Evolutionary conservation across 1,140 invertebrate genomes (phyloP).

Genomic region (Procambarus clarkii): DNA sequence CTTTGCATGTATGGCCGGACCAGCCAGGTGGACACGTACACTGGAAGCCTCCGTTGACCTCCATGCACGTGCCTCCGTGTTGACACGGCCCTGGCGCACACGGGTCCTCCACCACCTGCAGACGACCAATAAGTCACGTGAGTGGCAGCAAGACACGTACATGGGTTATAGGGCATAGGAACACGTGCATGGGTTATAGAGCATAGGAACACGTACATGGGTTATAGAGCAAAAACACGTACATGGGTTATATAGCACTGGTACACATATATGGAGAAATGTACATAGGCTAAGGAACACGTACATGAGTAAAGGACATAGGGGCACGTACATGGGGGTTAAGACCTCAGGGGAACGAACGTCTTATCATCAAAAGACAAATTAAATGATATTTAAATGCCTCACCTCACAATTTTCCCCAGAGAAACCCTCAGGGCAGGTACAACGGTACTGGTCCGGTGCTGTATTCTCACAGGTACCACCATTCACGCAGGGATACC

Average conservation of each 20-base stretch:
- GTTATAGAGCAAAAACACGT: too few species aligned
- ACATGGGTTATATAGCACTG: too few species aligned
- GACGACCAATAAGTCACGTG: not conserved
- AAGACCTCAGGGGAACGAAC: too few species aligned
- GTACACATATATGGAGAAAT: too few species aligned
- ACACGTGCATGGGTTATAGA: too few species aligned
- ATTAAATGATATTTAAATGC: not conserved
- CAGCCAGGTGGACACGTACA: constrained; percentile 78
- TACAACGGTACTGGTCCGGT: constrained; percentile 76
- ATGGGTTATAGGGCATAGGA: too few species aligned
- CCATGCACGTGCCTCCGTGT: constrained; percentile 89
- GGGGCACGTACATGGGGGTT: too few species aligned
- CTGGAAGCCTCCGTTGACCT: constrained; percentile 81
- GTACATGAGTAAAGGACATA: too few species aligned
- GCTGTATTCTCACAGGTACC: constrained; percentile 77
- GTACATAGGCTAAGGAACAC: too few species aligned
- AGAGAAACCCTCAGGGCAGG: constrained; percentile 75
- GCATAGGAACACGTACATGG: too few species aligned
- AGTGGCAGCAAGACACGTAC: not conserved
- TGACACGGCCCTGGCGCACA: constrained; percentile 87
- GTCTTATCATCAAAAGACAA: too few species aligned
- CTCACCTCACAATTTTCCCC: constrained; percentile 78
- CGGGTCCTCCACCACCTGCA: constrained; percentile 78
- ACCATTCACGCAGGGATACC: constrained; percentile 77
- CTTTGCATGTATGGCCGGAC: constrained; percentile 74